A percentile compares a stretch with the other conserved stretches of the same genome.
Evolutionary conservation across 1,140 invertebrate species (phyloP).

Genomic region (Dreissena rostriformis): DNA sequence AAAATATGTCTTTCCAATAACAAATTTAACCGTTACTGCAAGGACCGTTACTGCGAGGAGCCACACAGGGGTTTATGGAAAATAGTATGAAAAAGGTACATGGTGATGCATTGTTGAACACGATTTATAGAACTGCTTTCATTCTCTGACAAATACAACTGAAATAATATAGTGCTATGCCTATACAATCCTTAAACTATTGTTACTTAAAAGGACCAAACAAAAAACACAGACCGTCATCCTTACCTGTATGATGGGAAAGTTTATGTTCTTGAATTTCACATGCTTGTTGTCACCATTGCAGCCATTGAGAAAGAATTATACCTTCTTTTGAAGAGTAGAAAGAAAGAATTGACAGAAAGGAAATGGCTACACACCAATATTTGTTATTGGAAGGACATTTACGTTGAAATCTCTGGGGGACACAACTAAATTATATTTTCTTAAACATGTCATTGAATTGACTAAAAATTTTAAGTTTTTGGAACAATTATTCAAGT

Average conservation of each 20-base stretch:
- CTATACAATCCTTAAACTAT: not conserved
- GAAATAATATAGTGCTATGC: not conserved
- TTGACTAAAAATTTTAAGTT: too few species aligned
- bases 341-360: not conserved
- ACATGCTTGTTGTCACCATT: not conserved
- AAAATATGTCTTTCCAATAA: conserved; percentile 19
- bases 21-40: conserved; percentile 1
- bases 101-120: not conserved
- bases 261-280: not conserved
- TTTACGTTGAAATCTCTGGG: too few species aligned
- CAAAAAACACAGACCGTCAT: not conserved
- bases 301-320: not conserved
- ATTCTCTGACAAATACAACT: conserved; percentile 1
- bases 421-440: too few species aligned
- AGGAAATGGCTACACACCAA: not conserved
- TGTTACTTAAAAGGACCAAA: not conserved
- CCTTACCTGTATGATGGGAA: not conserved
- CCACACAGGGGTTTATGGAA: not conserved
- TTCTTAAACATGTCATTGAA: too few species aligned
- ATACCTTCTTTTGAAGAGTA: not conserved
- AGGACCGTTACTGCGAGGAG: conserved; percentile 32
- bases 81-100: not conserved
- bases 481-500: too few species aligned
- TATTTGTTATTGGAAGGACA: not conserved
- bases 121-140: not conserved